Evolutionary conservation across 2,113 vertebrate species (phyloP), one percentile per base, ranked within the genome.

Genomic region (Osmerus mordax): DNA sequence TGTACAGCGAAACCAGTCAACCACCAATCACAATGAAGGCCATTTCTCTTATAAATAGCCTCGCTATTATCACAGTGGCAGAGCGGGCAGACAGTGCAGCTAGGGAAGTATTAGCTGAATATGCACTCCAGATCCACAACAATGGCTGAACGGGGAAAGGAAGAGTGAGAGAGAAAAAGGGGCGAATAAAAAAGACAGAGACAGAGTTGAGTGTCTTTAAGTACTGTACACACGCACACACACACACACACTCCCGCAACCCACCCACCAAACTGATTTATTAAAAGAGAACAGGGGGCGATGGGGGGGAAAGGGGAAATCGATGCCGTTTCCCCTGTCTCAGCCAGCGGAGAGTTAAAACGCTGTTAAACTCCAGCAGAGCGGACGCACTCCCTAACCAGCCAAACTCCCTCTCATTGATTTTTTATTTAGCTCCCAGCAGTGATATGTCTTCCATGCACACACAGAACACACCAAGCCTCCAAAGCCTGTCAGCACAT

Each of bases 401-500:
- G 81, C 59, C 52, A 78, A 59, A 65, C 77, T 87, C 78, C 75
- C 78, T 71, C 52, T 64, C 72, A 90, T 78, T 71, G 85, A 91
- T 89, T 89, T 91, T 86, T 86, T 86, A 87, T 82, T 73, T 90
- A 87, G 84, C 88, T 92, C 87, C 84, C 83, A 83, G 88, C 84
- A 85, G 89, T 73, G 47, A 74, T 70, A 71, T 56, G 84, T 84
- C 90, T 87, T 87, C 79, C 82, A 65, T 55, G 63, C 74, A 68
- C 79, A 72, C 74, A 71, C 75, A 53, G 69, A 77, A 78, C 65
- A 3, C 74, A 15, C 2, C 15, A 4, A 83, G 81, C 68, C 65
- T 82, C 73, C 75, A 51, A 70, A 56, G 73, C 41, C 78, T 71
- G 81, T 87, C 90, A 87, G 81, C 87, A 89, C 84, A 85, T 72